Base-by-base conservation (phyloP, 2,888 invertebrate species). In the Diploptera punctata region DNA sequence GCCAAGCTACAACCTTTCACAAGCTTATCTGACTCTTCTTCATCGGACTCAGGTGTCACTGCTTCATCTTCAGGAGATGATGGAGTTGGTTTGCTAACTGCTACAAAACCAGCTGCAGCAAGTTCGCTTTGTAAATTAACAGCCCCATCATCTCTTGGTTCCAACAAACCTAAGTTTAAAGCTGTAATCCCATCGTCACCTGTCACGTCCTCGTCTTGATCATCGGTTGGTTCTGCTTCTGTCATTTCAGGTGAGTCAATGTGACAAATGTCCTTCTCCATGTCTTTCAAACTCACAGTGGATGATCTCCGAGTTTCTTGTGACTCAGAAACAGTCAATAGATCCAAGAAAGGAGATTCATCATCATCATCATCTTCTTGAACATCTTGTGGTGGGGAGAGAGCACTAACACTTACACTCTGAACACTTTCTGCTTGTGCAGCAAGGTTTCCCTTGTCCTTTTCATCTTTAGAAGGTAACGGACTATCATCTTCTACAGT, bases 161-260 rank as follows among this genome's bases (percentile, higher is more conserved):
- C 16, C 26, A 4, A 5, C 26, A 10, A 29, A n/a, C n/a, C 24
- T 5, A 19, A 21, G 24, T 52, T 19, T 52, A 52, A 19, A 19
- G 13, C 52, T 9, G 52, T 4, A 1, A 52, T 10, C 13, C 3
- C 49, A 21, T 9, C 3, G 21, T 52, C 52, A 13, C n/a, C n/a
- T n/a, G n/a, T n/a, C n/a, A 24, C 52, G 24, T 19, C 21, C 52
- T 52, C 52, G 3, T 13, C 38, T 38, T 9, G 38, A 38, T 38
- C 61, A 69, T 69, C 21, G 75, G n/a, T n/a, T n/a, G n/a, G n/a
- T 76, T 65, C 78, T 76, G 72, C 78, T 77, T 94, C 93, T 5
- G 93, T 93, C 13, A 88, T 87, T 84, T 94, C 94, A 0, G 94
- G 93, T 0, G 93, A 94, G 80, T 94, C 94, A 69, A 94, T 94